phyloP scores from a whole-genome alignment of 2,888 invertebrate species.

The Epistrophe eligans region DNA sequence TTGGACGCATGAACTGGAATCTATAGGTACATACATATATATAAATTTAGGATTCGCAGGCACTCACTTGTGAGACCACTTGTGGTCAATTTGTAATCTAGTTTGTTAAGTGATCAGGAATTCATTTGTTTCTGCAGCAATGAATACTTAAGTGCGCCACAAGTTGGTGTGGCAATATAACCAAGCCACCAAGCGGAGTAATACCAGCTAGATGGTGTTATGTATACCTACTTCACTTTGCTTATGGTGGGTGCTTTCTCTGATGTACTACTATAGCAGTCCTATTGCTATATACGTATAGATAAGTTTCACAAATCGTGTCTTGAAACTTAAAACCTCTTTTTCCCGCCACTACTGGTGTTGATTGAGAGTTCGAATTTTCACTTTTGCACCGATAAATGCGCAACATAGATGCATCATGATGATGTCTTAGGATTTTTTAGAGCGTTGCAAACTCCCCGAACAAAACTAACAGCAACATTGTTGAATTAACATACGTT shows the following conservation, averaged over 20 bases:
- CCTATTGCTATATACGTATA: constrained; percentile 9
- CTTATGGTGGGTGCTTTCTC: constrained; percentile 42
- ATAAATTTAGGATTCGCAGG: constrained; percentile 42
- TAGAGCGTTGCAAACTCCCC: constrained; percentile 50
- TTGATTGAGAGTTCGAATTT: constrained; percentile 69
- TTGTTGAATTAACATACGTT: constrained; percentile 63
- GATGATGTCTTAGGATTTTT: constrained; percentile 21
- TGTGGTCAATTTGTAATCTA: constrained; percentile 70
- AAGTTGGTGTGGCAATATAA: background rate
- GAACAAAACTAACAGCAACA: constrained; percentile 53
- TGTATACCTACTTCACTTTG: background rate
- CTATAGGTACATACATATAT: constrained; percentile 36
- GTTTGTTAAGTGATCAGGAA: constrained; percentile 73
- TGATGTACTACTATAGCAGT: background rate
- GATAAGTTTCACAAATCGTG: constrained; percentile 51
- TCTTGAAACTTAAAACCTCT: constrained; percentile 59
- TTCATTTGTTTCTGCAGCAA: constrained; percentile 69
- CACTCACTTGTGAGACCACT: constrained; percentile 38
- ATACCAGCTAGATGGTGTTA: background rate
- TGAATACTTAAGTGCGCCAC: constrained; percentile 52
- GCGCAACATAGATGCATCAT: constrained; percentile 19
- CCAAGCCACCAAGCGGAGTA: background rate
- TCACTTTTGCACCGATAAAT: constrained; percentile 65
- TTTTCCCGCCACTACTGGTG: constrained; percentile 65
- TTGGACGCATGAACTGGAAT: constrained; percentile 41